Conservation (phyloP, 2,797 vertebrate genomes). For the Cyprinella venusta region DNA sequence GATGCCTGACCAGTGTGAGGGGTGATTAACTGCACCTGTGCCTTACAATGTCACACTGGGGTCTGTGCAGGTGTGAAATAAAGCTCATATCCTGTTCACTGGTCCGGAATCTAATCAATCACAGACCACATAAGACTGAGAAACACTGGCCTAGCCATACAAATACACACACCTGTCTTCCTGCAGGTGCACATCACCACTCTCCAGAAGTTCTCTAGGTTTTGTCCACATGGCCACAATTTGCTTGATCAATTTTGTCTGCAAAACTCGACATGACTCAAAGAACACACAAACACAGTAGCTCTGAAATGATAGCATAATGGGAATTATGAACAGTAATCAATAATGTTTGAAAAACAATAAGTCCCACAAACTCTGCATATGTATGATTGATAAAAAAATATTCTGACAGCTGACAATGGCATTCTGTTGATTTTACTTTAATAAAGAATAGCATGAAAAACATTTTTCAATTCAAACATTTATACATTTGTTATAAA, state of each 20-base stretch:
- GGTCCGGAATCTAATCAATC: constrained; percentile 31
- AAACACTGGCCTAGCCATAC: constrained; percentile 7
- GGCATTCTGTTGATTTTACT: not conserved
- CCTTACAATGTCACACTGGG: constrained; percentile 9
- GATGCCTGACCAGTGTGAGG: not conserved
- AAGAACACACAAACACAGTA: not conserved
- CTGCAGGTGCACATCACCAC: constrained; percentile 14
- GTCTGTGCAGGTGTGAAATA: constrained; percentile 40
- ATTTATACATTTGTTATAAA: not conserved
- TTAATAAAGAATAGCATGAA: constrained; percentile 13
- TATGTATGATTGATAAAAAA: not conserved
- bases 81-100: constrained; percentile 20
- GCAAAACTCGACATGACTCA: not conserved
- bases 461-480: not conserved
- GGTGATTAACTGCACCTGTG: constrained; percentile 40
- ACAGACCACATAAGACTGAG: constrained; percentile 25
- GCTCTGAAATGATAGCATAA: not conserved
- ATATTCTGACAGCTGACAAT: not conserved
- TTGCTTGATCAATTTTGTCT: not conserved
- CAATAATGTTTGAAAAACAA: not conserved
- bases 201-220: not conserved
- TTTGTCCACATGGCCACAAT: constrained; percentile 9
- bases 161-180: not conserved
- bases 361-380: not conserved
- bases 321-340: not conserved